phyloP scores from a whole-genome alignment of 2,797 vertebrate species.

The Balearica regulorum region DNA sequence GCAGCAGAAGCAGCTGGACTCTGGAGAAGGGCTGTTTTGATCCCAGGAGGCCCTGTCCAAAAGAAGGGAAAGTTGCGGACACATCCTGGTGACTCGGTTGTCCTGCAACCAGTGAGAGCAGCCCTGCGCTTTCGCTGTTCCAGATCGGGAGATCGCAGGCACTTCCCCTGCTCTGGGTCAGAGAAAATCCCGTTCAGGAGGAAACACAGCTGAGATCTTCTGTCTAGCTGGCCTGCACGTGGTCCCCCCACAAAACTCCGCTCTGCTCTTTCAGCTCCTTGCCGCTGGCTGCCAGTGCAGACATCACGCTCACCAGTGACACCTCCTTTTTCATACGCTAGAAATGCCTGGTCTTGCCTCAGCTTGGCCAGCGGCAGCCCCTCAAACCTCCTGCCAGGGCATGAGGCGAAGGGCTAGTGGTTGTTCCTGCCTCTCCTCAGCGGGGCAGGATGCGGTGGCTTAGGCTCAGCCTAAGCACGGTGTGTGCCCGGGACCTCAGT shows the following conservation, averaged over 20 bases:
- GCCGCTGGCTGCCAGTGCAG: neutral
- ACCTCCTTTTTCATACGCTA: neutral
- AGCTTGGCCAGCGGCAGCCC: neutral
- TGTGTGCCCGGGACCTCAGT: neutral
- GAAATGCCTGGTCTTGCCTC: neutral
- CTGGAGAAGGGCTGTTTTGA: neutral
- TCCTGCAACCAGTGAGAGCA: neutral
- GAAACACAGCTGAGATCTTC: neutral
- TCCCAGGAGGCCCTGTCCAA: fast-evolving
- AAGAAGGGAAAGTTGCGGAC: neutral
- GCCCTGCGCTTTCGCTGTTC: neutral
- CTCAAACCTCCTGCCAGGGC: neutral
- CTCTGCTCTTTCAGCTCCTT: neutral
- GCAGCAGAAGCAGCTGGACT: neutral
- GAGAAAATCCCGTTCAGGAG: neutral
- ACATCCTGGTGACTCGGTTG: neutral
- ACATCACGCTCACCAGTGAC: fast-evolving
- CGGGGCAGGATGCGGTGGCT: neutral
- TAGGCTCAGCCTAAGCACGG: neutral
- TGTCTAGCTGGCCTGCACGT: fast-evolving
- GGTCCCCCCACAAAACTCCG: neutral
- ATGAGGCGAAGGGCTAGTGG: neutral
- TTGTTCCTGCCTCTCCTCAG: neutral
- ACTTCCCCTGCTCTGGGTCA: neutral
- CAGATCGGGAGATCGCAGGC: neutral